A percentile compares a stretch with the other conserved stretches of the same genome.
Evolutionary conservation across 1,140 invertebrate genomes (phyloP).

Genomic region (Aphelenchoides avenae): DNA sequence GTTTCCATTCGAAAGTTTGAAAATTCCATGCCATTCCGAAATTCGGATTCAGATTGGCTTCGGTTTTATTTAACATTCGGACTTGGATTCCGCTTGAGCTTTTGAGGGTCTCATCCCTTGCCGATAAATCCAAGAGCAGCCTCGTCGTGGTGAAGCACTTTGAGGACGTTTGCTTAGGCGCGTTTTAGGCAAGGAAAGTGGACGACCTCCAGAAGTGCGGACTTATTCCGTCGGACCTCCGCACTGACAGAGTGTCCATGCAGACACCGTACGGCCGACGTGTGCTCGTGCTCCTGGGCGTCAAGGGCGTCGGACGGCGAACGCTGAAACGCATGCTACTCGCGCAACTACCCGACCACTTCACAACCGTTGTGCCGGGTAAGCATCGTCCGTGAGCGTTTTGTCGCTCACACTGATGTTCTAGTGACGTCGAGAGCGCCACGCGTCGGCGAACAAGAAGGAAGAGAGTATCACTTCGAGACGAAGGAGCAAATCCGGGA

Average conservation of each 20-base stretch:
- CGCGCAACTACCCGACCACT: conserved; percentile 32
- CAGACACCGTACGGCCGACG: conserved; percentile 93
- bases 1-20: too few species aligned
- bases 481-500: conserved; percentile 84
- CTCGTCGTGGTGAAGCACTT: too few species aligned
- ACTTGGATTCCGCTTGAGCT: too few species aligned
- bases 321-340: conserved; percentile 88
- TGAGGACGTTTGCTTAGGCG: too few species aligned
- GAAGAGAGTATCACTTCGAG: conserved; percentile 88
- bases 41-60: too few species aligned
- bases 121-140: too few species aligned
- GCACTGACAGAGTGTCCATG: conserved; percentile 80
- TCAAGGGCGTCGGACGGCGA: conserved; percentile 83
- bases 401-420: too few species aligned
- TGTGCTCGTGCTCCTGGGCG: conserved; percentile 85
- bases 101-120: too few species aligned
- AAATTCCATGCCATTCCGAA: too few species aligned
- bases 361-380: conserved; percentile 50
- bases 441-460: conserved; percentile 84
- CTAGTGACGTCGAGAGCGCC: conserved; percentile 86
- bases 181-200: conserved; percentile 59
- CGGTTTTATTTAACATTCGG: too few species aligned
- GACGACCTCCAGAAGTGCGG: conserved; percentile 66
- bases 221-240: conserved; percentile 68
- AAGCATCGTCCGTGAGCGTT: too few species aligned